Base-by-base conservation (phyloP, 2,888 invertebrate genomes). In the Octonoba sinensis region DNA sequence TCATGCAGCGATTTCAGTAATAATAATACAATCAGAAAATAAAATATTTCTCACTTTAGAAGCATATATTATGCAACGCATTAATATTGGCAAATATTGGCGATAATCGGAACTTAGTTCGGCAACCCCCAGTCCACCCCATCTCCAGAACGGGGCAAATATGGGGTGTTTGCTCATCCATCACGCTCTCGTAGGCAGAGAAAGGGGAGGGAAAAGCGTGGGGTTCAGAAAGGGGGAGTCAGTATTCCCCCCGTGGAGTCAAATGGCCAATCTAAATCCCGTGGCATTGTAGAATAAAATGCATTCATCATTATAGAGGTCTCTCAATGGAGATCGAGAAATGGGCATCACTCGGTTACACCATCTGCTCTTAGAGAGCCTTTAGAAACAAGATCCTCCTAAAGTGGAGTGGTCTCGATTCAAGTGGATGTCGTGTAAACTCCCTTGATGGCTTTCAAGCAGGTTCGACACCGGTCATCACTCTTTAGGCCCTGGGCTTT, bases 401-500 rank as follows among this genome's bases (percentile, higher is more conserved):
- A 54, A 36, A 36, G 36, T 36, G 36, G 36, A 70, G 64, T 18
- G 36, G 47, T 44, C 59, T 46, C 46, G 57, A 20, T 66, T 57
- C 62, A 64, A 74, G 74, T 69, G 73, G 69, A 66, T 72, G 57
- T 64, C 66, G 66, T 71, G 49, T 49, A 54, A 66, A 59, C 49
- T 49, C 20, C 20, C 56, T 54, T 49, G 24, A 85, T 84, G 84
- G 84, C 84, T 51, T 84, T 85, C 81, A 83, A 84, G 75, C 84
- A 85, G 76, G 81, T 84, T n/a, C 72, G 78, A 15, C 70, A 65
- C 15, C 46, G 82, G 54, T 22, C 71, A 22, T 54, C 73, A n/a
- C 62, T 84, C 16, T 84, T 84, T 69, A 78, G 84, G n/a, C 84
- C 84, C 22, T 84, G 84, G 84, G 83, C 69, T 62, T 81, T 75